phyloP scores from a whole-genome alignment of 2,888 invertebrate genomes.

The Drosophila mulleri region DNA sequence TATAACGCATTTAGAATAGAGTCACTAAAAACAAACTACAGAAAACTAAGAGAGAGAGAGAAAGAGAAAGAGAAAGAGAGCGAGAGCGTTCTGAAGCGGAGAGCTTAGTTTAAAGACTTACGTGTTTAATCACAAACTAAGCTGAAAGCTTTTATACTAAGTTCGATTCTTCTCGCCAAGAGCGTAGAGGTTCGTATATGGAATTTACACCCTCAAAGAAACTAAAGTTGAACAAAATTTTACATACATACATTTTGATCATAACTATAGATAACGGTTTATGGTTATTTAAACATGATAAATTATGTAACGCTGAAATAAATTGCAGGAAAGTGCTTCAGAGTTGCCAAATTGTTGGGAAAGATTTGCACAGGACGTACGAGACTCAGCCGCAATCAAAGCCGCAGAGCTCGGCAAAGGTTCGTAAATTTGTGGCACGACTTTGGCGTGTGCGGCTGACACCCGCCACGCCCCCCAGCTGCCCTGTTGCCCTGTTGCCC shows the following conservation, averaged over 20 bases:
- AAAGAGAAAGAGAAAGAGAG: neutral
- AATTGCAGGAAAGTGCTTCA: conserved; percentile 64
- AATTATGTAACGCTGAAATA: conserved; percentile 79
- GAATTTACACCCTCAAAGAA: neutral
- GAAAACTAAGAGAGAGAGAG: neutral
- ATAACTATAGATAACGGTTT: conserved; percentile 39
- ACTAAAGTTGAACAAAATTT: conserved; percentile 28
- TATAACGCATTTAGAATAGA: conserved; percentile 57
- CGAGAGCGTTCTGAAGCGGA: too few species aligned
- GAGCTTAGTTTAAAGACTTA: neutral
- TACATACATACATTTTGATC: neutral
- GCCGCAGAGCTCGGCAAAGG: conserved; percentile 15
- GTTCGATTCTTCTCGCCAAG: neutral
- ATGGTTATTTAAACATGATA: conserved; percentile 84
- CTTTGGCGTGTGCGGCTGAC: conserved; percentile 58
- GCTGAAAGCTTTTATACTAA: neutral
- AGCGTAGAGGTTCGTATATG: neutral
- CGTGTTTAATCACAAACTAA: neutral
- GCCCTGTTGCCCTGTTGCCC: neutral
- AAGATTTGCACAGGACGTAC: conserved; percentile 6
- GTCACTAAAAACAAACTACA: neutral
- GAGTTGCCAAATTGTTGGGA: conserved; percentile 27
- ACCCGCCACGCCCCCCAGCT: conserved; percentile 46
- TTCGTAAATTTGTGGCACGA: conserved; percentile 66
- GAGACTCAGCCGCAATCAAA: conserved; percentile 4